Conservation (phyloP, 2,797 vertebrate genomes). For the Heterohyrax brucei region DNA sequence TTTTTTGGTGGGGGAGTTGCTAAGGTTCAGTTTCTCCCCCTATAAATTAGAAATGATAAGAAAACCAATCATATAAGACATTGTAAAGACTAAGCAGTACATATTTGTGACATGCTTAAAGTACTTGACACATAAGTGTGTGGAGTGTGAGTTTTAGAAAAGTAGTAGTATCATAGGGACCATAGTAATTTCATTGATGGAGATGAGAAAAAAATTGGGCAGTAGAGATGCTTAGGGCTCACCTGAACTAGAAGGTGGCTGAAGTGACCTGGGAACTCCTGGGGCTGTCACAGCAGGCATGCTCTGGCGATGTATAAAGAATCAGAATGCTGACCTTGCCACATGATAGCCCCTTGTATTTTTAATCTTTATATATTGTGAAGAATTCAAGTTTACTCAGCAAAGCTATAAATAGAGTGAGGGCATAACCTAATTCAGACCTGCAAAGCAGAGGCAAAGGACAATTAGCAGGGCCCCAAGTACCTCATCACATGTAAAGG, state of each 20-base stretch:
- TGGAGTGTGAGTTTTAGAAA: constrained; percentile 16
- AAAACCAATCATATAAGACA: neutral
- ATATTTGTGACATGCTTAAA: neutral
- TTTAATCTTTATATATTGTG: constrained; percentile 64
- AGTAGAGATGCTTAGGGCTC: neutral
- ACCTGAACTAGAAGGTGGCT: neutral
- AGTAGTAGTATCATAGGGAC: neutral
- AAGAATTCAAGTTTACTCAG: constrained; percentile 74
- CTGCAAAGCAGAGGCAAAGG: constrained; percentile 41
- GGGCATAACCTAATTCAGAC: constrained; percentile 56
- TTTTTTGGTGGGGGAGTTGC: neutral
- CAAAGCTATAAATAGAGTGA: constrained; percentile 77
- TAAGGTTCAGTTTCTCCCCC: neutral
- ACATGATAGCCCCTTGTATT: constrained; percentile 22
- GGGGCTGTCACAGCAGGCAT: neutral
- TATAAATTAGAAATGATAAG: neutral
- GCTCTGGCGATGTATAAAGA: neutral
- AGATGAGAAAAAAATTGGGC: neutral
- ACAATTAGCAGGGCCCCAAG: constrained; percentile 6
- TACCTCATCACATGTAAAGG: neutral
- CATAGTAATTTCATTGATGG: neutral
- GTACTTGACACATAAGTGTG: neutral
- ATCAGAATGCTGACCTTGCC: constrained; percentile 56
- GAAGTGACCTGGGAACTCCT: constrained; percentile 9
- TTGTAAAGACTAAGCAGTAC: neutral